Base-by-base conservation (phyloP, 2,113 vertebrate species). In the Melanotaenia duboulayi region DNA sequence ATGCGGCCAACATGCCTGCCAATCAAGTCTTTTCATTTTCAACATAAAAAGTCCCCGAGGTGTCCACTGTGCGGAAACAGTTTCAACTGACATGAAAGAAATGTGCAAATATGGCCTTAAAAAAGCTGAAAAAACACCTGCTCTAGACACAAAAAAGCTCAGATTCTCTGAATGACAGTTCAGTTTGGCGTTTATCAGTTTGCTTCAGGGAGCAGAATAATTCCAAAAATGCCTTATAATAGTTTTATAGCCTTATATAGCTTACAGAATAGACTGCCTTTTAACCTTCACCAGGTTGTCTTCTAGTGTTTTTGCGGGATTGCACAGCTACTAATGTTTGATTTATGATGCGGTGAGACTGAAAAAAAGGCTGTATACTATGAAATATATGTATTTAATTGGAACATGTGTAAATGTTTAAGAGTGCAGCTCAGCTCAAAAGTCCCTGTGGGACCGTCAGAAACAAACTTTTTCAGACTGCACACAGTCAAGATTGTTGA, bases 11-110 rank as follows among this genome's bases (percentile, higher is more conserved):
- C 13, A 9, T 23, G 46, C 40, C 82, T 75, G 84, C 82, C 84
- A 81, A 19, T 90, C 89, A 84, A 74, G 59, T 20, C 40, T 25
- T 73, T 75, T 75, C 55, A 48, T 64, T 86, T 69, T 52, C 65
- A 68, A 57, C 68, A 76, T 24, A 35, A 80, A 81, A 28, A 28
- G 32, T 58, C 70, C 44, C 69, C 3, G 0, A 56, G 10, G 65
- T 14, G 12, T 69, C 55, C 24, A 20, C 9, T 14, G 17, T 20
- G 73, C 9, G 49, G 64, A 35, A 72, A 42, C 55, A 11, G 39
- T 35, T 11, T 17, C 20, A 46, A 4, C 7, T 24, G 37, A 44
- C 12, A 14, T 28, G 7, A 56, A 50, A 76, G 51, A 39, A 79
- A 40, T 32, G 61, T 28, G 40, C 20, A 22, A 19, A 73, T 39